Conservation (phyloP, 1,140 invertebrate species). For the Steinernema feltiae region DNA sequence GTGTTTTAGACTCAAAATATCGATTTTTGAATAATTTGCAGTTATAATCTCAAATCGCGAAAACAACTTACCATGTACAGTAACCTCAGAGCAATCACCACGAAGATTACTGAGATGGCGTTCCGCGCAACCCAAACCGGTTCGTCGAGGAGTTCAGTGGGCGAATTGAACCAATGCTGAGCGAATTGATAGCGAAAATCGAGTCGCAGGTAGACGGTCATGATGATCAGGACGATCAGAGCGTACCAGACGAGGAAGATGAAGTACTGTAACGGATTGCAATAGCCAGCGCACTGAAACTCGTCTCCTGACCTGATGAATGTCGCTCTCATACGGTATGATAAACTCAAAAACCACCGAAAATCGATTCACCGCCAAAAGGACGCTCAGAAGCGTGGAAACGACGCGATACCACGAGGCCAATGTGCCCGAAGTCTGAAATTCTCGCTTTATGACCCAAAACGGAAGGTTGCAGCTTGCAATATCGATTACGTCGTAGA, state of each 20-base stretch:
- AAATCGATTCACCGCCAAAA: neutral
- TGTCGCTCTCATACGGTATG: neutral
- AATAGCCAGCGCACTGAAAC: neutral
- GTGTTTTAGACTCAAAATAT: too few relatives aligned
- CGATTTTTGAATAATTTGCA: too few relatives aligned
- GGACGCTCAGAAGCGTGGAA: neutral
- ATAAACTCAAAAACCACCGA: neutral
- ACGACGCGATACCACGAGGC: neutral
- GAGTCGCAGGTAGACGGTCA: neutral
- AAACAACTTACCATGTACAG: neutral
- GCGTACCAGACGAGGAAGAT: constrained; percentile 2
- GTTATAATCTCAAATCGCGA: too few relatives aligned
- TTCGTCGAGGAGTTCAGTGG: neutral
- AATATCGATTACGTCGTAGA: neutral
- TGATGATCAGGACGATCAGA: neutral
- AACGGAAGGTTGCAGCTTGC: neutral
- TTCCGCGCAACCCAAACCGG: neutral
- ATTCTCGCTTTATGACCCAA: neutral
- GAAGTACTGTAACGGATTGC: neutral
- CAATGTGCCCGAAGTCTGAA: neutral
- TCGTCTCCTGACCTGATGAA: neutral
- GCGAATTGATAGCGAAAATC: neutral
- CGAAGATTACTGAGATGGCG: neutral
- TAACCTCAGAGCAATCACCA: neutral
- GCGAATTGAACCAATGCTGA: neutral